A percentile compares a stretch with the other conserved stretches of the same genome.
Conservation (phyloP, 2,888 invertebrate species). For the Cenopis cana region DNA sequence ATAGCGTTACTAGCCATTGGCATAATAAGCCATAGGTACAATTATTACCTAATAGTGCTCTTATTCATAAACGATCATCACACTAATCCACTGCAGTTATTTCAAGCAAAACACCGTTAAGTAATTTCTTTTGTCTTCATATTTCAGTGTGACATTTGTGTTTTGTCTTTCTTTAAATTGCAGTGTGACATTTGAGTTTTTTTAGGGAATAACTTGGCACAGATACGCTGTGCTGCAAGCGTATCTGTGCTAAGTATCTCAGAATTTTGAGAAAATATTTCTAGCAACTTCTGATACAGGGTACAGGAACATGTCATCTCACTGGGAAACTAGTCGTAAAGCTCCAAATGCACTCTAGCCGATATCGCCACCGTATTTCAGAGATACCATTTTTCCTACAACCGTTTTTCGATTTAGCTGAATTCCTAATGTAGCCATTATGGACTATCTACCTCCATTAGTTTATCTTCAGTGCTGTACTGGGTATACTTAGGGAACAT, state of each 20-base stretch:
- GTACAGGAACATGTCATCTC: not conserved
- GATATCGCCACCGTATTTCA: conserved; percentile 40
- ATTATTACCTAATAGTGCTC: too few relatives aligned
- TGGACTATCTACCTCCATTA: conserved; percentile 46
- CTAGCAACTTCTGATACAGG: not conserved
- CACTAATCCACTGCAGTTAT: too few relatives aligned
- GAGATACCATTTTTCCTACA: conserved; percentile 41
- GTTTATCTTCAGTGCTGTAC: conserved; percentile 52
- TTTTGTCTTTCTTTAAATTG: too few relatives aligned
- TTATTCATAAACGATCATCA: too few relatives aligned
- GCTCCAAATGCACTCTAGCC: conserved; percentile 28
- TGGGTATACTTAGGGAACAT: conserved; percentile 59
- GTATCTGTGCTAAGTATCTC: not conserved
- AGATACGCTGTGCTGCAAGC: too few relatives aligned
- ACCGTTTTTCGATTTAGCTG: conserved; percentile 40
- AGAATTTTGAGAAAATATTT: not conserved
- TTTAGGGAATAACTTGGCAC: too few relatives aligned
- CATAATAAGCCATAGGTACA: too few relatives aligned
- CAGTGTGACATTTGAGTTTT: too few relatives aligned
- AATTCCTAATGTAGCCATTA: conserved; percentile 44
- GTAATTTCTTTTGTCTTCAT: too few relatives aligned
- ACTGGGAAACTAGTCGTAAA: conserved; percentile 20
- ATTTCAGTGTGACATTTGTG: too few relatives aligned
- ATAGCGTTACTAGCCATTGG: too few relatives aligned
- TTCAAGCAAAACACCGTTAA: too few relatives aligned